Percentiles rank a stretch among this genome's conserved stretches.
These are phyloP conservation scores for Bovichtus diacanthus DNA, from an alignment of 2,797 vertebrate species.

Conservation along the genomic window DNA sequence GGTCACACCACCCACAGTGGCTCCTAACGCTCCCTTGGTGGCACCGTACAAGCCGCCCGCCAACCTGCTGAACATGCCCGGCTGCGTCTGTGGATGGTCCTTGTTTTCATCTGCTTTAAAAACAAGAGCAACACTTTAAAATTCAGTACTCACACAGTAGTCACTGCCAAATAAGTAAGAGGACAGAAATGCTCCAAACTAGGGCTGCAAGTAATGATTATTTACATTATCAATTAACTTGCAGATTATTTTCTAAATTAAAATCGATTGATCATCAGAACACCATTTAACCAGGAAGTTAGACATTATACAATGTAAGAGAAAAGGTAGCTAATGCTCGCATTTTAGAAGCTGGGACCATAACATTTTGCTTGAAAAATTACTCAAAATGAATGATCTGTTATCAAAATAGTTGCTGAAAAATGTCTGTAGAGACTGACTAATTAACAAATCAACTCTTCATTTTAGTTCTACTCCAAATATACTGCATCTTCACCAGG, in stretches of 20 bases:
- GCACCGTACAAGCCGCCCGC: slow-evolving; percentile 93
- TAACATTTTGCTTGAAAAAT: no score
- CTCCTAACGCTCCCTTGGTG: slow-evolving; percentile 95
- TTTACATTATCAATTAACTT: background rate
- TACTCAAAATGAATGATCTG: no score
- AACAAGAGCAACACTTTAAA: slow-evolving; percentile 20
- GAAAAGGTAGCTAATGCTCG: no score
- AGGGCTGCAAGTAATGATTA: background rate
- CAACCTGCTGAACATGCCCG: slow-evolving; percentile 93
- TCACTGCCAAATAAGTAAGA: background rate
- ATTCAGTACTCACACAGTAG: background rate
- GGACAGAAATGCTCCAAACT: background rate
- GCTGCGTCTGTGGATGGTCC: slow-evolving; percentile 91
- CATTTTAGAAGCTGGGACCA: no score
- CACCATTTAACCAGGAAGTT: no score
- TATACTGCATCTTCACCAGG: background rate
- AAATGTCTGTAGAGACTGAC: background rate
- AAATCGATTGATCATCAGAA: no score
- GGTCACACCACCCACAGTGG: slow-evolving; percentile 92
- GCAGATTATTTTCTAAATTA: no score
- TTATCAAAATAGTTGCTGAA: background rate
- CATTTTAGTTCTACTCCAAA: background rate
- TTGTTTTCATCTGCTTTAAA: slow-evolving; percentile 86
- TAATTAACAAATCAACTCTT: background rate
- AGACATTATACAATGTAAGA: no score